Conservation (phyloP, 2,113 vertebrate species). For the Isurus oxyrinchus region DNA sequence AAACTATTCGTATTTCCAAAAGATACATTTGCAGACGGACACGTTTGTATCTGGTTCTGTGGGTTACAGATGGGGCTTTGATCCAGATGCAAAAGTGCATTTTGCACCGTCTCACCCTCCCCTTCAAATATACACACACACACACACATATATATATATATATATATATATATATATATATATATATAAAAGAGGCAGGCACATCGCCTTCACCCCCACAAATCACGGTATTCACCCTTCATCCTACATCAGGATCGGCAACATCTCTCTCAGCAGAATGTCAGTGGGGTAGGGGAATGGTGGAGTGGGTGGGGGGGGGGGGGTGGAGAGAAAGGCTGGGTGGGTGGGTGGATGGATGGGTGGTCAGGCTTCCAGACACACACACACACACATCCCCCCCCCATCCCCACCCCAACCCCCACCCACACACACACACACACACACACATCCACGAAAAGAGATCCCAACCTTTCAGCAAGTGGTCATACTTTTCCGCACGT, state of each 20-base stretch:
- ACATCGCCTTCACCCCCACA: neutral
- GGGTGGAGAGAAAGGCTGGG: neutral
- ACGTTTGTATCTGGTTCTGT: neutral
- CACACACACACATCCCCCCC: neutral
- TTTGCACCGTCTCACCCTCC: neutral
- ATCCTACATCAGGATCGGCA: neutral
- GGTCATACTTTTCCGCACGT: neutral
- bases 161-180: too few relatives aligned
- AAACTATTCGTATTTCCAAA: neutral
- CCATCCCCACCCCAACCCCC: too few relatives aligned
- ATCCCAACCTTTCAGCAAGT: neutral
- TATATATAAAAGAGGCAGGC: neutral
- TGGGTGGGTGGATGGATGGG: too few relatives aligned
- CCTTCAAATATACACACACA: too few relatives aligned
- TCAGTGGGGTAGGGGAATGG: neutral
- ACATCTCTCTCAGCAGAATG: neutral
- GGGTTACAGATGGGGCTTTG: neutral
- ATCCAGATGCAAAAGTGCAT: neutral
- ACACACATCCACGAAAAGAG: neutral
- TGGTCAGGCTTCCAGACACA: neutral
- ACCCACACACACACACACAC: too few relatives aligned
- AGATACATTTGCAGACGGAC: neutral
- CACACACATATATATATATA: too few relatives aligned
- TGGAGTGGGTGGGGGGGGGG: neutral
- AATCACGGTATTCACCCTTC: neutral